These are phyloP conservation scores for Listronotus oregonensis DNA, from an alignment of 1,140 invertebrate genomes.

Conservation along the genomic window DNA sequence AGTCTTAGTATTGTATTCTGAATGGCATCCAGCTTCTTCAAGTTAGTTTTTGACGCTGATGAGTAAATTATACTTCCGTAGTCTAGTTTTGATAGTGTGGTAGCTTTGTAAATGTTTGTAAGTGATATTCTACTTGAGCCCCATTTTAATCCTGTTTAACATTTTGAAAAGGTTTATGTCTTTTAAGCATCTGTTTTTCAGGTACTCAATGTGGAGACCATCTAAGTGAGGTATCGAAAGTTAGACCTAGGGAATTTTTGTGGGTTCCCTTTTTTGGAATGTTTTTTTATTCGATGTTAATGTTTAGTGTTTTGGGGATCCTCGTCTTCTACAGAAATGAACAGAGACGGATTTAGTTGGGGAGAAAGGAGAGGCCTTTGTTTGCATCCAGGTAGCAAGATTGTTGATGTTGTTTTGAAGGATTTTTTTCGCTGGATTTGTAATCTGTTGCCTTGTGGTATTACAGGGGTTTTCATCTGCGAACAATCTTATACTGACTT, in stretches of 20 bases:
- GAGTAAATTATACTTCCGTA: conserved; percentile 16
- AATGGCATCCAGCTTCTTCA: conserved; percentile 23
- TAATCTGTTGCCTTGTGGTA: conserved; percentile 12
- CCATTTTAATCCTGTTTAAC: conserved; percentile 15
- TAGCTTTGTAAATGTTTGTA: too few relatives aligned
- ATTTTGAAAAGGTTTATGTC: conserved; percentile 18
- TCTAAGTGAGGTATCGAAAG: conserved; percentile 15
- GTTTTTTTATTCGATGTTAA: not conserved
- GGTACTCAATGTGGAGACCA: not conserved
- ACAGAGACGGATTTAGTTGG: not conserved
- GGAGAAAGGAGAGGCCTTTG: conserved; percentile 1
- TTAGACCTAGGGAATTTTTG: conserved; percentile 3
- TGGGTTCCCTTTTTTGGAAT: not conserved
- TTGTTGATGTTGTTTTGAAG: conserved; percentile 13
- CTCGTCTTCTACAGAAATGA: not conserved
- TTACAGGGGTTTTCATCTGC: conserved; percentile 21
- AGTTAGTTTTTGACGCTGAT: conserved; percentile 4
- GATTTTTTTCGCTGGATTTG: conserved; percentile 7
- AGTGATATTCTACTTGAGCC: too few relatives aligned
- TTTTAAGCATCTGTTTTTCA: conserved; percentile 3
- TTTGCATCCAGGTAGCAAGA: not conserved
- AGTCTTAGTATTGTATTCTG: conserved; percentile 22
- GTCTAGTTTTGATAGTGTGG: too few relatives aligned
- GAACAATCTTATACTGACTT: conserved; percentile 5
- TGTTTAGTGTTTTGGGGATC: not conserved